Evolutionary conservation across 2,113 vertebrate species (phyloP), one percentile per base, ranked within the genome.

Genomic region (Oreochromis niloticus): DNA sequence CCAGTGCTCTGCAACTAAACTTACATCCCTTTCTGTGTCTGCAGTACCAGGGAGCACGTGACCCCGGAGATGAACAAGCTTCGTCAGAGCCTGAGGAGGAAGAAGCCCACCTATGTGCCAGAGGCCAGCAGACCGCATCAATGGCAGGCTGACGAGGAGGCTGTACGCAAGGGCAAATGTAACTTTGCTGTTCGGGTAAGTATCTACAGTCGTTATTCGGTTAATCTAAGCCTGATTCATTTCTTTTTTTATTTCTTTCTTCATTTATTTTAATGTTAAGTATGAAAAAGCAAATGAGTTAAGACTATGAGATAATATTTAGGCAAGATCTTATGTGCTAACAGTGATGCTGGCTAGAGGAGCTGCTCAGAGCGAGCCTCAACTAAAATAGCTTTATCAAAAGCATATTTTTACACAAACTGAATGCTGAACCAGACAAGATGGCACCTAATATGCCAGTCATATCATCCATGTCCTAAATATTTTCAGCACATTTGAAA

Each of bases 31-130:
- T 5, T 75, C 17, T 90, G 8, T 88, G 48, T 91, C 61, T 32
- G 24, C 95, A 96, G 96, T 80, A 95, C 86, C 91, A 93, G 94
- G 94, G 96, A 96, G 93, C 94, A 96, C 94, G 96, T 97, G 88
- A 98, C 97, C 89, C 95, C 96, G 95, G 97, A 97, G 86, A 98
- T 98, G 98, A 98, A 98, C 96, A 98, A 98, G 95, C 96, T 98
- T 95, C 96, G 98, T 57, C 98, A 98, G 96, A 98, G 98, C 88
- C 96, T 98, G 92, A 95, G 98, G 91, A 97, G 97, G 91, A 97
- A 98, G 95, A 98, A 98, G 96, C 97, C 97, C 48, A 97, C 97
- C 46, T 98, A 98, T 1, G 95, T 98, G 85, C 98, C 98, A 0
- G 98, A 98, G 93, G 98, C 98, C 4, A 98, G 97, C 43, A 97